Evolutionary conservation across 2,113 vertebrate genomes (phyloP).

Genomic region (Pygathrix nemaeus): DNA sequence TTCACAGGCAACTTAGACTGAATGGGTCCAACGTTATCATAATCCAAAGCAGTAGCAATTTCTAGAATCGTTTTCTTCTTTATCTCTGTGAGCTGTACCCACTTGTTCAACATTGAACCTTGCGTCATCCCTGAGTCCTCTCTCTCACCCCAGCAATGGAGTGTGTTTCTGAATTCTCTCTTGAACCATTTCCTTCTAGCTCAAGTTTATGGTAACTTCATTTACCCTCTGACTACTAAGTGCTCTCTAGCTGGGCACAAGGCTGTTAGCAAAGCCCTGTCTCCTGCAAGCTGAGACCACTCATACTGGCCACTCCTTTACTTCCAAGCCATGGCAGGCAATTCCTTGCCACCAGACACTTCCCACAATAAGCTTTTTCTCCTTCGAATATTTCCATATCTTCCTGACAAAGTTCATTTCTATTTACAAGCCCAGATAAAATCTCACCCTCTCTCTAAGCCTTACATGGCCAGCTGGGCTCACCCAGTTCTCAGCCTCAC

Average conservation of each 20-base stretch:
- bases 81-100: background rate
- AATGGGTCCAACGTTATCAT: background rate
- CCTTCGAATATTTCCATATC: background rate
- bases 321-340: background rate
- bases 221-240: background rate
- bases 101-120: background rate
- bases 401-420: background rate
- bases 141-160: no score
- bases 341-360: background rate
- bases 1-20: background rate
- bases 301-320: background rate
- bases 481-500: no score
- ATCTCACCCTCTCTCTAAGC: background rate
- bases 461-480: background rate
- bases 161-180: background rate
- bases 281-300: background rate
- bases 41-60: background rate
- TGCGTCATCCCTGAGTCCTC: background rate
- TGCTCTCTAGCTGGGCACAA: no score
- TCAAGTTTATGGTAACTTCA: background rate
- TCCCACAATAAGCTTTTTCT: background rate
- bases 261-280: background rate
- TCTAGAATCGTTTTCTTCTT: no score
- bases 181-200: background rate
- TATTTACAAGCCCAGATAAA: background rate